phyloP scores from a whole-genome alignment of 2,888 invertebrate genomes.

The Beris chalybata region DNA sequence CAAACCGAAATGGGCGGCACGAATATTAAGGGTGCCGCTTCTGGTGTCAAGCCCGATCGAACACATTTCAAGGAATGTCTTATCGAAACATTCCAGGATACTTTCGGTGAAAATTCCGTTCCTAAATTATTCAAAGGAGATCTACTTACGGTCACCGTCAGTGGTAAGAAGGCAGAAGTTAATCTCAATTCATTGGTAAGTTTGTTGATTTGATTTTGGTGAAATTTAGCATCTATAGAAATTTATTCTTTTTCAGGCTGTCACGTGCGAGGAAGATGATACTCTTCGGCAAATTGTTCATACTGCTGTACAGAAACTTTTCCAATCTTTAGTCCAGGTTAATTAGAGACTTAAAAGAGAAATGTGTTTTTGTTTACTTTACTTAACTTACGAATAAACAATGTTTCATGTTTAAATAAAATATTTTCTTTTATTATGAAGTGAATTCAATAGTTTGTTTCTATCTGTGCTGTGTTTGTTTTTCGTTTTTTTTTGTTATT shows the following conservation, averaged over 20 bases:
- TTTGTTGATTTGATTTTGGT: slow-evolving; percentile 47
- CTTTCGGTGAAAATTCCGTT: slow-evolving; percentile 93
- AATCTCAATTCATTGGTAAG: slow-evolving; percentile 70
- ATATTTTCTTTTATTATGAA: too few relatives aligned
- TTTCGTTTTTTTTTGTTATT: too few relatives aligned
- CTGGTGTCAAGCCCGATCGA: slow-evolving; percentile 76
- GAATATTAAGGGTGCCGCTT: slow-evolving; percentile 63
- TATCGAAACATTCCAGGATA: slow-evolving; percentile 66
- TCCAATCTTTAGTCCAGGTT: slow-evolving; percentile 72
- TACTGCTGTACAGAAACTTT: slow-evolving; percentile 81
- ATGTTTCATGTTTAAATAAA: too few relatives aligned
- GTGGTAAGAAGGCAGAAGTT: slow-evolving; percentile 81
- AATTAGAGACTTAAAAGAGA: slow-evolving; percentile 36
- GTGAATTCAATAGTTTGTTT: too few relatives aligned
- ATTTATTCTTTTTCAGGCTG: slow-evolving; percentile 63
- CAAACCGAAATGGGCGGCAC: slow-evolving; percentile 75
- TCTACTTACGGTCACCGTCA: slow-evolving; percentile 80
- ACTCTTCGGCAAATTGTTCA: slow-evolving; percentile 80
- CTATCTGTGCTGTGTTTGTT: too few relatives aligned
- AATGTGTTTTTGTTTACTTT: too few relatives aligned
- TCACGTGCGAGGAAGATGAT: slow-evolving; percentile 79
- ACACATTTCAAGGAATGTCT: slow-evolving; percentile 82
- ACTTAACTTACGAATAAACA: too few relatives aligned
- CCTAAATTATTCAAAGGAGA: slow-evolving; percentile 94
- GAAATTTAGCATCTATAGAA: background rate